Base-by-base conservation (phyloP, 2,113 vertebrate species). In the Vidua macroura region DNA sequence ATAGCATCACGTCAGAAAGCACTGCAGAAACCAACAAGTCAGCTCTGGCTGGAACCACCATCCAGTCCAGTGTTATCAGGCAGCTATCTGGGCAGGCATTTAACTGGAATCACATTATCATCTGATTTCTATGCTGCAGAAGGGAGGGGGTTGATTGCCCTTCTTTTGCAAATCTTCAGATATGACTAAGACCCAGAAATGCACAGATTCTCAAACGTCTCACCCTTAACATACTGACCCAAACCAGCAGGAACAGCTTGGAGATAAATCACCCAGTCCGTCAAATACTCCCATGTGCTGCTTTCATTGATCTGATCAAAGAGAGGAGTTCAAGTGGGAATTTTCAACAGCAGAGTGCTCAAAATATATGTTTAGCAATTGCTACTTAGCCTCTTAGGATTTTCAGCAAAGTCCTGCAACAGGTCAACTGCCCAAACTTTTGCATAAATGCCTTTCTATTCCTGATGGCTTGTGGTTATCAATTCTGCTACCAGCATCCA, bases 11-110 rank as follows among this genome's bases (percentile, higher is more conserved):
- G 16, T 83, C 70, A 87, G 63, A 90, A 90, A 80, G 72, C 43
- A 19, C 75, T 90, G 83, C 73, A 92, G 94, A 81, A 94, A 94
- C 21, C 48, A 96, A 86, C 95, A 96, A 95, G 93, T 91, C 82
- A 90, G 93, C 79, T 96, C 96, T 83, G 96, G 95, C 88, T 93
- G 91, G 92, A 94, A 94, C 43, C 56, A 70, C 81, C 63, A 96
- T 58, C 22, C 11, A 1, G 35, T 80, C n/a, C 21, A 5, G 56
- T 75, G 92, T 88, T 96, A 96, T 96, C 96, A 93, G 64, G 60
- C 63, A 77, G 37, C 83, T 92, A 95, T 96, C 94, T 96, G 73
- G 27, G 48, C 76, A 96, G 80, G 86, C 83, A 78, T 96, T 92
- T 93, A 91, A 48, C 92, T 75, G 88, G 88, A 94, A 96, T 83